A percentile compares a stretch with the other conserved stretches of the same genome.
Conservation (phyloP, 2,113 vertebrate genomes). For the Carettochelys insculpta region DNA sequence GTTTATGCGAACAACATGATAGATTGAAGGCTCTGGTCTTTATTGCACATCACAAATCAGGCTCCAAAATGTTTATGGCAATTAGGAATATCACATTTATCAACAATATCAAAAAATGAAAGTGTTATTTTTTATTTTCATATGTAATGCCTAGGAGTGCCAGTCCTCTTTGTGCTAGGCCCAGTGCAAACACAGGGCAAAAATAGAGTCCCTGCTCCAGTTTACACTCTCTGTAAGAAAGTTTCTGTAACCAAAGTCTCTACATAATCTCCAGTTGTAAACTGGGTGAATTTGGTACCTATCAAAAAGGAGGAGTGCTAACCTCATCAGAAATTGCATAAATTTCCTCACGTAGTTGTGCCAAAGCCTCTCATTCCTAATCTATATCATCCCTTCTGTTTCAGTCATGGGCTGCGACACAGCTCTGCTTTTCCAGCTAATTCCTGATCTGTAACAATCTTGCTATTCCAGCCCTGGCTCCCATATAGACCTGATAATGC, state of each 20-base stretch:
- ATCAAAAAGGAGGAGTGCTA: not conserved
- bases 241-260: not conserved
- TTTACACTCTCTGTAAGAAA: fast-evolving
- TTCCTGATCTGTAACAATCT: not conserved
- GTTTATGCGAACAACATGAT: constrained; percentile 38
- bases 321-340: not conserved
- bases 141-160: not conserved
- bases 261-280: not conserved
- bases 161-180: not conserved
- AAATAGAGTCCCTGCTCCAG: not conserved
- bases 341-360: not conserved
- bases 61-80: constrained; percentile 16
- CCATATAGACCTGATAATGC: not conserved
- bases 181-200: not conserved
- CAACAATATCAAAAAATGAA: not conserved
- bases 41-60: constrained; percentile 8
- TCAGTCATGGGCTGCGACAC: fast-evolving
- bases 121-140: not conserved
- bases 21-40: constrained; percentile 1
- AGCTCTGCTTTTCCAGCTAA: not conserved
- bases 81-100: not conserved
- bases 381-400: not conserved
- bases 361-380: not conserved
- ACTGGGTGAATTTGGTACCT: not conserved
- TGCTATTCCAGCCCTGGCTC: not conserved